Base-by-base conservation (phyloP, 2,888 invertebrate genomes). In the Neoitamus cyanurus region DNA sequence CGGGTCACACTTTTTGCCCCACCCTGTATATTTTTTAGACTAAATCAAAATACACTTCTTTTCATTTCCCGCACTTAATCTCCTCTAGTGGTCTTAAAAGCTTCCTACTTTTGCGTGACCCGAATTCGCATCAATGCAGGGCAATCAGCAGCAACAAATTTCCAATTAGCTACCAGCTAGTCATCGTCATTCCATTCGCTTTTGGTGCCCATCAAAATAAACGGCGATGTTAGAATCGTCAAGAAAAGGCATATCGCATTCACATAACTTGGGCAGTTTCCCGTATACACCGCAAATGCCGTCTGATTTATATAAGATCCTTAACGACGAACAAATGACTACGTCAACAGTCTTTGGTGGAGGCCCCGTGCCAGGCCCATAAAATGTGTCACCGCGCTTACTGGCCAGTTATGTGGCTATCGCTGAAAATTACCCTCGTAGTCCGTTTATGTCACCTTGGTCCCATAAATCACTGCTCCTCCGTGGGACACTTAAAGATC, bases 291-390 rank as follows among this genome's bases (percentile, higher is more conserved):
- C 3, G 31, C 37, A 28, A 3, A 48, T 7, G n/a, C 20, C 20
- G 11, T 34, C 36, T 73, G 73, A 73, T 73, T 73, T 73, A 73
- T 37, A 36, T 36, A 73, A 73, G 36, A 36, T 73, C 73, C 73
- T 73, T 36, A 70, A 70, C 70, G 30, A 70, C 70, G 11, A 70
- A 70, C 70, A 73, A 73, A 73, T 73, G 73, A 73, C 73, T 3
- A 73, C 73, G 73, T 73, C 73, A 73, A 70, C 70, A 31, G 36
- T 15, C 36, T 9, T 36, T 20, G 73, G 2, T 36, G 31, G 5
- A 30, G 70, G n/a, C 4, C 36, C 20, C 73, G 73, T 73, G 73
- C 73, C 73, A 73, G 31, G 34, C 37, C 73, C 20, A 73, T 73
- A 73, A 73, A 73, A 73, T 36, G 36, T 73, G 73, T 73, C 72